phyloP scores from a whole-genome alignment of 2,113 vertebrate species.

The Acrocephalus kingi region DNA sequence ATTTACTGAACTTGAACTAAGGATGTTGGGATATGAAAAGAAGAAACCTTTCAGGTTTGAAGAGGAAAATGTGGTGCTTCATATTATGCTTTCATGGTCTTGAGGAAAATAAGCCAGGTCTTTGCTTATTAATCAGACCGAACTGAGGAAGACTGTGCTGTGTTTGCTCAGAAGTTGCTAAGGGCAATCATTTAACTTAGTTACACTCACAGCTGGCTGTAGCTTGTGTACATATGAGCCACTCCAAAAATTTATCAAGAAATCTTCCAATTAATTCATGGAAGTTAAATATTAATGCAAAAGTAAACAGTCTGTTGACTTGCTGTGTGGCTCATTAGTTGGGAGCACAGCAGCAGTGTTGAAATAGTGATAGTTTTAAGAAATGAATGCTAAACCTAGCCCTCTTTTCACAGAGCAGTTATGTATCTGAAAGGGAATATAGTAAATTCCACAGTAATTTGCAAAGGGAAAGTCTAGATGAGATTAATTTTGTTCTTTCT shows the following conservation, averaged over 20 bases:
- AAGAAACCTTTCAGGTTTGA: not conserved
- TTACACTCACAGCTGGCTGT: not conserved
- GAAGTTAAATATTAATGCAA: slow-evolving; percentile 64
- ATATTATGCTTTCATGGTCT: not conserved
- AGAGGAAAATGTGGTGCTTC: not conserved
- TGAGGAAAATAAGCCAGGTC: not conserved
- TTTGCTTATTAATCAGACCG: slow-evolving; percentile 36
- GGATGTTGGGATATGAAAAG: not conserved
- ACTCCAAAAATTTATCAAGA: slow-evolving; percentile 56
- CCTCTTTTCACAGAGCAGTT: not conserved
- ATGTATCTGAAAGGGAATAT: not conserved
- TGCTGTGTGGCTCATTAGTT: not conserved
- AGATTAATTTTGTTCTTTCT: not conserved
- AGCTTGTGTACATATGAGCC: slow-evolving; percentile 17
- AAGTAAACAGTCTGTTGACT: slow-evolving; percentile 49
- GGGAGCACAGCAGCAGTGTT: not conserved
- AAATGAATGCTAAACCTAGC: not conserved
- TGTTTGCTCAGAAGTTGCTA: slow-evolving; percentile 43
- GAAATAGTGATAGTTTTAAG: not conserved
- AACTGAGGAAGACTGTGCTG: not conserved
- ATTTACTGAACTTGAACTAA: not conserved
- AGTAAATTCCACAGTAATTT: not conserved
- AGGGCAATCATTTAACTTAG: slow-evolving; percentile 29
- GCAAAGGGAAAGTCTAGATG: not conserved
- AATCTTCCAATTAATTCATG: slow-evolving; percentile 44